Evolutionary conservation across 92 coral and sea anemone species (phyloP), one percentile per base, ranked within the genome.

Genomic region (Anthopleura xanthogrammica): DNA sequence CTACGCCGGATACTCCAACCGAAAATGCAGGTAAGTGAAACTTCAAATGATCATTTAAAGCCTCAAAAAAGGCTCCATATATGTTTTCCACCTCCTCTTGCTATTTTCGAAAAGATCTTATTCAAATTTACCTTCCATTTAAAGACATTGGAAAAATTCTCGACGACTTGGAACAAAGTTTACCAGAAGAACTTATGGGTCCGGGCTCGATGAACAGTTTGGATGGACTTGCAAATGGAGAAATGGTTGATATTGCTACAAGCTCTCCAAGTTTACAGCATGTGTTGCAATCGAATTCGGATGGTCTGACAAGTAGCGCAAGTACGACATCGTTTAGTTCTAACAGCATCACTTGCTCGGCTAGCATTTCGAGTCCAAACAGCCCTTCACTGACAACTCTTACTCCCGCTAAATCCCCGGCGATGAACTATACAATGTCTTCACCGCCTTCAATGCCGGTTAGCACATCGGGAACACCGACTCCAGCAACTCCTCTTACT

Each of bases 1-100:
- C 91, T 80, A 93, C 98, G 88, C 94, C 98, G 83, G 98, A 95
- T 87, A 97, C 99, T 77, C 99, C 99, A 87, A 97, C 99, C 75
- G 99, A 97, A 87, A 92, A 92, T 92, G 98, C 98, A 92, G 99
- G 99, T 97, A 86, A 89, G 94, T 89, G 60, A 24, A 52, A 56
- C 72, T 65, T 85, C 57, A 43, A 81, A 58, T 64, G 20, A 58
- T 58, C 73, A 77, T 72, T 66, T 29, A 60, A 57, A 56, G 74
- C 75, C 82, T 24, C 52, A 22, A 41, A 78, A 74, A 55, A 41
- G 39, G 46, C 60, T 64, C 55, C 58, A 42, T 83, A 86, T 88
- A 83, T 85, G 46, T 83, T 60, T 81, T 85, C 72, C 85, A 82
- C 60, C 78, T 85, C 87, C 85, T 88, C 90, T 87, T 78, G 80